phyloP scores from a whole-genome alignment of 53 echinoderm and acorn worm species.

The Zoroaster sp. region DNA sequence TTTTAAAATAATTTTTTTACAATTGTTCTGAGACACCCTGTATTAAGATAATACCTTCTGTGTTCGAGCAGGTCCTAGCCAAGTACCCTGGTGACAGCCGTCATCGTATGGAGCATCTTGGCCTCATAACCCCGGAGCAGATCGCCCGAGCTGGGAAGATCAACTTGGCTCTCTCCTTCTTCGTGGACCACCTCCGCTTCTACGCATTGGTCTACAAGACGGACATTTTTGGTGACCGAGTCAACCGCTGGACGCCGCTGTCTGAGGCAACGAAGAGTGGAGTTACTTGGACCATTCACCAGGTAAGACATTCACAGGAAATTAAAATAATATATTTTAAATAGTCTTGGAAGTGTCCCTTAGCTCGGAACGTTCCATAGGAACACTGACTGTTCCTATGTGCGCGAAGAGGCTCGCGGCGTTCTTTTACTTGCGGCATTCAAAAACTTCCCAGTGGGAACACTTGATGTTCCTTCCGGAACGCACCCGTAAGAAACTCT shows the following conservation, averaged over 20 bases:
- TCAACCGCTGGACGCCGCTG: constrained; percentile 20
- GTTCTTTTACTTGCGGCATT: too few species aligned
- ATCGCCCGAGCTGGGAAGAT: background rate
- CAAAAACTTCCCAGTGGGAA: too few species aligned
- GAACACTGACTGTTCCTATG: too few species aligned
- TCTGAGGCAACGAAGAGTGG: constrained; percentile 15
- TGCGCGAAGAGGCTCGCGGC: too few species aligned
- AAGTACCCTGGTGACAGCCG: background rate
- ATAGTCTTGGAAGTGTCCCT: too few species aligned
- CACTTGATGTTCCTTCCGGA: too few species aligned
- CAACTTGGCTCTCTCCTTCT: background rate
- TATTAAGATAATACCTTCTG: too few species aligned
- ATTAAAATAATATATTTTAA: too few species aligned
- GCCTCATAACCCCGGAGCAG: constrained; percentile 11
- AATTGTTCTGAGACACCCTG: too few species aligned
- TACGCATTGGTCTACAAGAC: background rate
- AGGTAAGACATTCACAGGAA: background rate
- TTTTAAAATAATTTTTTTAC: too few species aligned
- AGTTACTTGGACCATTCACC: constrained; percentile 28
- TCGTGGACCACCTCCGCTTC: constrained; percentile 15
- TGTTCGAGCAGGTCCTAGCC: background rate
- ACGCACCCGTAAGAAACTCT: too few species aligned
- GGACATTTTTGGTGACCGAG: constrained; percentile 14
- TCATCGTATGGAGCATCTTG: constrained; percentile 13
- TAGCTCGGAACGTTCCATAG: too few species aligned